Base-by-base conservation (phyloP, 2,888 invertebrate genomes). In the Drosophila kambysellisi region DNA sequence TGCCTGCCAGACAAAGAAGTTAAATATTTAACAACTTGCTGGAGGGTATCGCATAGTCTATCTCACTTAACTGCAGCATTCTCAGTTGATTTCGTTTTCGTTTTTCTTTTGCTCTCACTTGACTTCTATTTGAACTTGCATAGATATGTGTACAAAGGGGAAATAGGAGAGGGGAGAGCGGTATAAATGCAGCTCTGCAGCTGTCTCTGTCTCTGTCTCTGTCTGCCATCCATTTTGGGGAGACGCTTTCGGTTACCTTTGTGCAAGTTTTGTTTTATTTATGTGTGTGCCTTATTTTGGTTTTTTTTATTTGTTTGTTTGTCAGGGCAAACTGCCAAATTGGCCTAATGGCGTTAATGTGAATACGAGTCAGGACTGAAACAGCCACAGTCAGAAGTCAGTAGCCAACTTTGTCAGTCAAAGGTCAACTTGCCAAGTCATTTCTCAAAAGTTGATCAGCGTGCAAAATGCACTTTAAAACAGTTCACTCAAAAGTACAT, bases 281-380 rank as follows among this genome's bases (percentile, higher is more conserved):
- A 25, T 25, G 25, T 51, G 48, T 54, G 50, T 64, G 65, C 30
- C 3, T 6, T 32, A 51, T 68, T 71, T 15, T 12, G 7, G 2
- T 0, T 15, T 46, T 46, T 46, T 15, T 46, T 46, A 15, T 6
- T 5, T 30, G 41, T 64, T 70, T 25, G 25, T 46, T 59, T 79
- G 70, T 54, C 71, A 78, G 90, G 87, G 87, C 87, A 87, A 69
- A 71, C 53, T 87, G 87, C 91, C 87, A 87, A 87, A 87, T 91
- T 87, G 87, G 88, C 88, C 83, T 87, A 91, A 87, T 91, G 91
- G 87, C 91, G 90, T 87, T 87, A 91, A 87, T 87, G 83, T 83
- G 91, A 89, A 88, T 88, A 87, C 91, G 88, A 91, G 90, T 59
- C 74, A 70, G 12, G 68, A 79, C 76, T 80, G 71, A 87, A 79